Evolutionary conservation across 1,140 invertebrate genomes (phyloP).

Genomic region (Colletes gigas): DNA sequence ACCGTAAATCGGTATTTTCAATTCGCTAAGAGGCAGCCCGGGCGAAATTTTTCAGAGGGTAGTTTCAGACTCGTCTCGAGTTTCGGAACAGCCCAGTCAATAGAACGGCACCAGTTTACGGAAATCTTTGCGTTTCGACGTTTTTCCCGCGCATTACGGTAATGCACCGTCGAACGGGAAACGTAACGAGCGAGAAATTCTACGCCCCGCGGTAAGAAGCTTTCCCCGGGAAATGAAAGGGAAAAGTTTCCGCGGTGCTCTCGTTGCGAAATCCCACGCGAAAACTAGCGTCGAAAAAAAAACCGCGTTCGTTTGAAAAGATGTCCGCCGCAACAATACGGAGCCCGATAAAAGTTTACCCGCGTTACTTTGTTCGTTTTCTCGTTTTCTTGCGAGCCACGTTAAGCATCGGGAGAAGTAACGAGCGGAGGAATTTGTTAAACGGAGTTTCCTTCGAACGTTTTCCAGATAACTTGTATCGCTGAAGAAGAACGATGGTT

Average conservation of each 20-base stretch:
- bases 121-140: background rate
- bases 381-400: background rate
- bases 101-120: background rate
- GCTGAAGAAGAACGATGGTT: too few species aligned
- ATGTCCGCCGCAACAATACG: conserved; percentile 27
- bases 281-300: conserved; percentile 2
- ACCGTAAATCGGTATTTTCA: too few species aligned
- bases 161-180: conserved; percentile 28
- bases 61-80: too few species aligned
- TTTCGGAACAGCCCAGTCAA: background rate
- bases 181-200: conserved; percentile 44
- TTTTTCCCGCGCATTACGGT: conserved; percentile 28
- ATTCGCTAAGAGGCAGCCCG: too few species aligned
- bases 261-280: conserved; percentile 21
- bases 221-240: conserved; percentile 24
- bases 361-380: background rate
- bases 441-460: background rate
- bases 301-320: conserved; percentile 12
- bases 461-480: background rate
- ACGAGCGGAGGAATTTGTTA: background rate
- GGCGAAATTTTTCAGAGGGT: too few species aligned
- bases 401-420: conserved; percentile 1
- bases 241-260: background rate
- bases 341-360: conserved; percentile 30
- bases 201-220: conserved; percentile 39